These are phyloP conservation scores for Sebastes vulpes DNA, from an alignment of 2,797 vertebrate species.

Conservation along the genomic window DNA sequence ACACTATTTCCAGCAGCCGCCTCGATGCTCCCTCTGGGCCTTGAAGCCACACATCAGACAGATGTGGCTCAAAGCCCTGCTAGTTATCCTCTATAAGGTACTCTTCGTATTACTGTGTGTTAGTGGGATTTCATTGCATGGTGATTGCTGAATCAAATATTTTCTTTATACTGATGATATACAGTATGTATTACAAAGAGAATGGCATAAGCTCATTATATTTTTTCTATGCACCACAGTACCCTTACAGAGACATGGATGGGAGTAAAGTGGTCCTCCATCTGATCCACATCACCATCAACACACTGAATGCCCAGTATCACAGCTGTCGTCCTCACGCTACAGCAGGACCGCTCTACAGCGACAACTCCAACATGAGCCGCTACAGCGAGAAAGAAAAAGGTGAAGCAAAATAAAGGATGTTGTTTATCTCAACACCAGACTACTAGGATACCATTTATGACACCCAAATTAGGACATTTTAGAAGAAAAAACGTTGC, in stretches of 20 bases:
- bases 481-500: neutral
- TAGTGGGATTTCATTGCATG: neutral
- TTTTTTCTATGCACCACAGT: slow-evolving; percentile 81
- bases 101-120: neutral
- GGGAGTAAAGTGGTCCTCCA: slow-evolving; percentile 96
- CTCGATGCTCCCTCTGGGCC: slow-evolving; percentile 97
- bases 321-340: slow-evolving; percentile 99
- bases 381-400: slow-evolving; percentile 99
- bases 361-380: slow-evolving; percentile 98
- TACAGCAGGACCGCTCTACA: slow-evolving; percentile 95
- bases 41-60: slow-evolving; percentile 96
- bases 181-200: neutral
- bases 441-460: neutral
- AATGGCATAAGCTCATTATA: neutral
- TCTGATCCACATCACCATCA: slow-evolving; percentile 98
- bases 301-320: slow-evolving; percentile 98
- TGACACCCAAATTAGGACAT: neutral
- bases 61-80: slow-evolving; percentile 98
- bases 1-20: slow-evolving; percentile 98
- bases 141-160: neutral
- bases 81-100: slow-evolving; percentile 99
- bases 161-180: neutral
- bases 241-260: slow-evolving; percentile 99
- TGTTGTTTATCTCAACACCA: neutral
- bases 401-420: slow-evolving; percentile 81